Base-by-base conservation (phyloP, 2,888 invertebrate genomes). In the Tetragnatha montana region DNA sequence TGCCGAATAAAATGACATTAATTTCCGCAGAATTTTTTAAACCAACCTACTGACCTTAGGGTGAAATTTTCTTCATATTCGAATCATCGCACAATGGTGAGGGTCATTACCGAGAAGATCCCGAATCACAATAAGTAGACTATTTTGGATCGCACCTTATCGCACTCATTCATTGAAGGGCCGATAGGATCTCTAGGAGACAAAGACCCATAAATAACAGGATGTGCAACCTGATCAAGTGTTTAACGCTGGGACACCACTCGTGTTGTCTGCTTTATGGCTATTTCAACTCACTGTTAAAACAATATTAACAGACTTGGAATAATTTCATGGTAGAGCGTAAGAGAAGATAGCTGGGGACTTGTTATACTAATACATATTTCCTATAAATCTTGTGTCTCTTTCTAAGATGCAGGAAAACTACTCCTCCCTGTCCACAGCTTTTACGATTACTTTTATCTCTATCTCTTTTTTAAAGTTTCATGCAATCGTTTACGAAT, bases 121-220 rank as follows among this genome's bases (percentile, higher is more conserved):
- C 76, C 60, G 76, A 8, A 81, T 85, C 71, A 81, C 89, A 89
- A 89, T 89, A 35, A 76, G 81, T 76, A 49, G 85, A 85, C 80
- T 81, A 84, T 70, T 89, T 74, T 79, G 78, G 81, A 84, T 12
- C 70, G 50, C 51, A 71, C 76, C 75, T 74, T 60, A 87, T 87
- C 87, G 17, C 68, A 73, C 69, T 47, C 70, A 74, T 74, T 81
- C 87, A 47, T 78, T 35, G 35, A 35, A 51, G 68, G 12, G 49
- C 19, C 14, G 88, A 89, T 84, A 84, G 74, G 73, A 83, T 88
- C 88, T 50, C 21, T 78, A 19, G 22, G 74, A 84, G 81, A 89
- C 88, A 89, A 89, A 89, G 88, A 89, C 69, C 71, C 50, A 75
- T 89, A 89, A 84, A 85, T 89, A 89, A 89, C 80, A 84, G 84